These are phyloP conservation scores for Hartigia nigra DNA, from an alignment of 2,888 invertebrate genomes.

Conservation along the genomic window DNA sequence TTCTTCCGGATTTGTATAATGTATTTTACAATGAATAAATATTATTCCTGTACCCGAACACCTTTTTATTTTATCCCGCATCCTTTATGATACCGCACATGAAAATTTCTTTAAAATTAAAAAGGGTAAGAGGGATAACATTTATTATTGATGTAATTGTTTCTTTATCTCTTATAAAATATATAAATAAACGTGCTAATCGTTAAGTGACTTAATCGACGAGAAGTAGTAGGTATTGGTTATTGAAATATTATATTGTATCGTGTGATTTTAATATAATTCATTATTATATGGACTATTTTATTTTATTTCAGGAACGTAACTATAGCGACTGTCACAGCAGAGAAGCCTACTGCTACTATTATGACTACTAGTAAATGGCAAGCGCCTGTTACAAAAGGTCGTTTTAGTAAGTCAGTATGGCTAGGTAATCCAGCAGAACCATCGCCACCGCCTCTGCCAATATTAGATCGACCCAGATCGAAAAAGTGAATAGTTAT, in stretches of 20 bases:
- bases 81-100: background rate
- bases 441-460: slow-evolving; percentile 48
- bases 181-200: background rate
- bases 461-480: slow-evolving; percentile 48
- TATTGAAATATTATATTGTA: background rate
- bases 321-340: slow-evolving; percentile 48
- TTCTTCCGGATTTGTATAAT: slow-evolving; percentile 31
- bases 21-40: slow-evolving; percentile 48
- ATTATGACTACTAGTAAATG: slow-evolving; percentile 54
- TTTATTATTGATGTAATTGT: slow-evolving; percentile 4
- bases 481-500: slow-evolving; percentile 46
- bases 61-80: slow-evolving; percentile 26
- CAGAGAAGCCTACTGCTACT: slow-evolving; percentile 50
- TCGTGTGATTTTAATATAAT: background rate
- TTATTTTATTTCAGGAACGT: slow-evolving; percentile 49
- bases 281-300: background rate
- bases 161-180: background rate
- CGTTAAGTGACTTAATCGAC: background rate
- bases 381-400: slow-evolving; percentile 61
- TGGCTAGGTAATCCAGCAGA: slow-evolving; percentile 60
- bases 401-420: slow-evolving; percentile 61
- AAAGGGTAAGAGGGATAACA: slow-evolving; percentile 10
- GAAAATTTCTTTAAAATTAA: background rate
- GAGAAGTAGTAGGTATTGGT: background rate
- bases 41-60: slow-evolving; percentile 32